Evolutionary conservation across 2,113 vertebrate genomes (phyloP), one percentile per base, ranked within the genome.

Genomic region (Myodes glareolus): DNA sequence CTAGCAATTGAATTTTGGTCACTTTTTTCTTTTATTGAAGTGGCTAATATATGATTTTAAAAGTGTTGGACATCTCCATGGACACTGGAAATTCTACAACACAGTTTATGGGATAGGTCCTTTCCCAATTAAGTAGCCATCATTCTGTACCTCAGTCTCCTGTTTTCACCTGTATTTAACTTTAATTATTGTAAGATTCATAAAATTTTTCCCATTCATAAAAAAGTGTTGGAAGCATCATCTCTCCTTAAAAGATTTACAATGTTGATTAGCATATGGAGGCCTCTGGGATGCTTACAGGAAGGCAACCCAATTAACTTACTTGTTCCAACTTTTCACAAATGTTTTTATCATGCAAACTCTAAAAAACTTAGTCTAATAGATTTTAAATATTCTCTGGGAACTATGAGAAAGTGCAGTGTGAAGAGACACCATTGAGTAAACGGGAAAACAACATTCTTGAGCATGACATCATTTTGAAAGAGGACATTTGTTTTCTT

Each of bases 1-100:
- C 75, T 76, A 97, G 94, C 94, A 94, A 90, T 81, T 65, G 89
- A 92, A 42, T 70, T 93, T 96, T 88, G 87, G 77, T 96, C 63
- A 77, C 50, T 50, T 93, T 97, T 96, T 85, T 17, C 96, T 58
- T 58, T 21, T 96, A 97, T 96, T 94, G 90, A 97, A 97, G 95
- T 96, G 96, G 91, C 96, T 94, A 75, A 97, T 91, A 75, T 36
- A 4, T 88, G 87, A 88, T 93, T 84, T 96, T 67, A 72, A 45
- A 25, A 52, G 16, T 58, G 58, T 58, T 58, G 58, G 58, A 17
- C 73, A 61, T 88, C 33, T 58, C 31, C 55, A 17, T 39, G 61
- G 52, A 73, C 10, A 90, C 27, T 88, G 0, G 6, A 90, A 85
- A 80, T 78, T 68, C 4, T 52, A 5, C 17, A 80, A 12, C 77